Percentiles rank a stretch among this genome's conserved stretches.
Evolutionary conservation across 2,797 vertebrate species (phyloP).

Genomic region (Rhabdophis nuchalis): DNA sequence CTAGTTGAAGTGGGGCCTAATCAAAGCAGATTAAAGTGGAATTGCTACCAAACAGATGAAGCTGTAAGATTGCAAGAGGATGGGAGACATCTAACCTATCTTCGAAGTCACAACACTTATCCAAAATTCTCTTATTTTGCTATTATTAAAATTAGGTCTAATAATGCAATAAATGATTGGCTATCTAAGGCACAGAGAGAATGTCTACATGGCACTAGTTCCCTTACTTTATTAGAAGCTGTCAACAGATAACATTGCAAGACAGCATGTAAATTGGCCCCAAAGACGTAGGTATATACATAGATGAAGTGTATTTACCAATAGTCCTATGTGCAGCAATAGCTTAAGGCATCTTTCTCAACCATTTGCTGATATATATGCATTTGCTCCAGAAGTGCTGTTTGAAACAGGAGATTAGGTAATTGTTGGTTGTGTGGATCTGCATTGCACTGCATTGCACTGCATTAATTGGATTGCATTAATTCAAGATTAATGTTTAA

Average conservation of each 20-base stretch:
- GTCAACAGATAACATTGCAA: not conserved
- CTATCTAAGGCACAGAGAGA: not conserved
- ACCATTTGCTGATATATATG: not conserved
- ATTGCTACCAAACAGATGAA: not conserved
- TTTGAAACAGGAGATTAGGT: not conserved
- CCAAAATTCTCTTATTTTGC: not conserved
- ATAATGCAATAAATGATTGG: not conserved
- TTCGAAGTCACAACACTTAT: not conserved
- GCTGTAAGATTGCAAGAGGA: not conserved
- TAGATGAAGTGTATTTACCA: not conserved
- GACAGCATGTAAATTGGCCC: not conserved
- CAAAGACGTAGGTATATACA: not conserved
- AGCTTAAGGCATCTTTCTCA: not conserved
- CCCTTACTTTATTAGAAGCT: not conserved
- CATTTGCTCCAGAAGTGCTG: not conserved
- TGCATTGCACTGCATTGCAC: constrained; percentile 2
- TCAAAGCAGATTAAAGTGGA: not conserved
- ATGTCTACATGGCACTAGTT: not conserved
- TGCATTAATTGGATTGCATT: not conserved
- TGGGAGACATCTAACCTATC: not conserved
- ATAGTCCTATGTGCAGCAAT: not conserved
- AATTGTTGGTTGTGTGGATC: not conserved
- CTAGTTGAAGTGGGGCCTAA: not conserved
- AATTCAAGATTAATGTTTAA: constrained; percentile 16
- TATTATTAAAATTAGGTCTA: not conserved